Evolutionary conservation across 2,797 vertebrate genomes (phyloP).

Genomic region (Chelidonichthys spinosus): DNA sequence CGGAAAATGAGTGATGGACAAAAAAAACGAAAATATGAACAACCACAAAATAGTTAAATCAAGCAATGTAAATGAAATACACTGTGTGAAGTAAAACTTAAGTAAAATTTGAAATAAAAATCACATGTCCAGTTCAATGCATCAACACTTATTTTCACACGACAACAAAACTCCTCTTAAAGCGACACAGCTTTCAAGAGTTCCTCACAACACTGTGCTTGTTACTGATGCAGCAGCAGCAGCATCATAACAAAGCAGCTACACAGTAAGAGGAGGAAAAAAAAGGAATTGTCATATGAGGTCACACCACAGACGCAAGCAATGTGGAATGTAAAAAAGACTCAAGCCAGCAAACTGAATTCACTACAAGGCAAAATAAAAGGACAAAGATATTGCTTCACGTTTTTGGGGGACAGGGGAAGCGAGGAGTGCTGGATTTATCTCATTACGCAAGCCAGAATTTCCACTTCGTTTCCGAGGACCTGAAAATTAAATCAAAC

Average conservation of each 20-base stretch:
- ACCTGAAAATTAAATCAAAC: slow-evolving; percentile 84
- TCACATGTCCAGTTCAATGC: slow-evolving; percentile 76
- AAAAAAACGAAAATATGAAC: slow-evolving; percentile 1
- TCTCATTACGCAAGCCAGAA: slow-evolving; percentile 73
- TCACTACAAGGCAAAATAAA: slow-evolving; percentile 62
- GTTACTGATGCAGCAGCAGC: slow-evolving; percentile 58
- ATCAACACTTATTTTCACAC: slow-evolving; percentile 58
- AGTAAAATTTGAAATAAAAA: slow-evolving; percentile 14
- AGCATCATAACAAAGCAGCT: slow-evolving; percentile 65
- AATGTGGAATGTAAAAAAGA: slow-evolving; percentile 35
- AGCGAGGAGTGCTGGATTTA: slow-evolving; percentile 82
- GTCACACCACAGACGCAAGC: slow-evolving; percentile 70
- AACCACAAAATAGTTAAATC: background rate
- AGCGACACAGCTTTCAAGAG: slow-evolving; percentile 62
- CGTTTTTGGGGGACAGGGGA: slow-evolving; percentile 76
- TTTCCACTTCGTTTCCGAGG: slow-evolving; percentile 78
- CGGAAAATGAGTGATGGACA: slow-evolving; percentile 9
- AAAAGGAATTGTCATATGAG: slow-evolving; percentile 43
- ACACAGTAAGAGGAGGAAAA: slow-evolving; percentile 34
- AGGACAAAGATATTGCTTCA: slow-evolving; percentile 73
- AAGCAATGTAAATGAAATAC: slow-evolving; percentile 9
- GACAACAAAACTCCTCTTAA: slow-evolving; percentile 60
- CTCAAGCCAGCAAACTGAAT: slow-evolving; percentile 63
- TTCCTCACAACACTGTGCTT: slow-evolving; percentile 52
- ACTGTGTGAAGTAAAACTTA: slow-evolving; percentile 1